Percentiles rank a stretch among this genome's conserved stretches.
Evolutionary conservation across 2,888 invertebrate species (phyloP).

Genomic region (Zaprionus obscuricornis): DNA sequence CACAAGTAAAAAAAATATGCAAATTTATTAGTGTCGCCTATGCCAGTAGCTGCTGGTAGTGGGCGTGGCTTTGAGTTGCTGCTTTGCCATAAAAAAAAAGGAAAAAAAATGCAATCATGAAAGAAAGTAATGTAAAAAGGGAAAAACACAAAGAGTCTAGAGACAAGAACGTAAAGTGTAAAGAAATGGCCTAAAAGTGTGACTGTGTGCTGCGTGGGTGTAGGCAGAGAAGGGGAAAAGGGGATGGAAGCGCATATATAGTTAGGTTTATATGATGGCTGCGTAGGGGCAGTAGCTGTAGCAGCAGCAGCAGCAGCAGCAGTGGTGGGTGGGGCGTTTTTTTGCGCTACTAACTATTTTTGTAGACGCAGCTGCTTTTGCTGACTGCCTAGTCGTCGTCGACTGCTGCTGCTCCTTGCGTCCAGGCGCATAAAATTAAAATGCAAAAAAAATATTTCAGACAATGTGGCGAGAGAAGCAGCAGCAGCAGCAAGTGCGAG

Average conservation of each 20-base stretch:
- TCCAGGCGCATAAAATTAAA: conserved; percentile 65
- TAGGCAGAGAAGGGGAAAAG: not conserved
- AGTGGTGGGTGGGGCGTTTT: conserved; percentile 4
- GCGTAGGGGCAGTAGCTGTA: too few relatives aligned
- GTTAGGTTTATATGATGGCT: not conserved
- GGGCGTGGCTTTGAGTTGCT: not conserved
- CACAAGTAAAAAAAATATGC: conserved; percentile 50
- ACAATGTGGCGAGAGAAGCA: conserved; percentile 32
- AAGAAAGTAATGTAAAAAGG: conserved; percentile 53
- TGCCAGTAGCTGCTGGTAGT: not conserved
- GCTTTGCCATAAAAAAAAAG: conserved; percentile 31
- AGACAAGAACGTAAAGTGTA: conserved; percentile 43
- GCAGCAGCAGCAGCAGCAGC: too few relatives aligned
- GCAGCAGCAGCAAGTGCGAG: not conserved
- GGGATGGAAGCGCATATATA: not conserved
- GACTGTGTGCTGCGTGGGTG: conserved; percentile 37
- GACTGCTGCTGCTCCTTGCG: conserved; percentile 41
- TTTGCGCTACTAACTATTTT: conserved; percentile 58
- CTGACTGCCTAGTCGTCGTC: conserved; percentile 23
- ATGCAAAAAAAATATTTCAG: conserved; percentile 44
- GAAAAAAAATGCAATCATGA: conserved; percentile 68
- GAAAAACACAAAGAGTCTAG: conserved; percentile 34
- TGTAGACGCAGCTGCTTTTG: conserved; percentile 62
- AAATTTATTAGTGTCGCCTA: conserved; percentile 41
- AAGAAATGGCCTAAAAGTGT: conserved; percentile 72